Percentiles rank a stretch among this genome's conserved stretches.
These are phyloP conservation scores for Picus viridis DNA, from an alignment of 2,797 vertebrate species.

Conservation along the genomic window DNA sequence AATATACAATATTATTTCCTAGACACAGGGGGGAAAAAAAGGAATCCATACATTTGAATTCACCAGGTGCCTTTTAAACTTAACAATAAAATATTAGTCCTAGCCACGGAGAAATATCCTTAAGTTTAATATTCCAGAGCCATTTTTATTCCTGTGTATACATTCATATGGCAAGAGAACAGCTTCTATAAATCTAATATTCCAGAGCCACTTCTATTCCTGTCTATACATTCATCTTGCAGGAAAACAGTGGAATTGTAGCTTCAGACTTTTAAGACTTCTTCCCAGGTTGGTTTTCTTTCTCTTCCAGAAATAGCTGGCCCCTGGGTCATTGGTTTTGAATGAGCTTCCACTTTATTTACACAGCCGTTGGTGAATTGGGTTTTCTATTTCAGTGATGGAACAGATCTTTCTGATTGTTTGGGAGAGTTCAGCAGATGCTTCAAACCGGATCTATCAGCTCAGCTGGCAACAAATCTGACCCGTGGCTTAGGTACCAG, in stretches of 20 bases:
- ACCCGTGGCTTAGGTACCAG: slow-evolving; percentile 46
- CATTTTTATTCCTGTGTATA: too few species aligned
- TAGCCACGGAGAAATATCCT: not conserved
- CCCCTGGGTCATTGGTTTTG: slow-evolving; percentile 38
- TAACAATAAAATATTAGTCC: not conserved
- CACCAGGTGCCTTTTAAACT: not conserved
- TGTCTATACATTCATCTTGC: not conserved
- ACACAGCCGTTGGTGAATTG: slow-evolving; percentile 51
- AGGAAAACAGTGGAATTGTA: not conserved
- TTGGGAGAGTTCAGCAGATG: slow-evolving; percentile 20
- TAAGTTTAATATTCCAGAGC: too few species aligned
- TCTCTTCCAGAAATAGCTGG: slow-evolving; percentile 37
- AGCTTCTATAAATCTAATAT: not conserved
- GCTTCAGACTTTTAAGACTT: not conserved
- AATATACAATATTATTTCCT: not conserved
- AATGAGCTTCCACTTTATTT: slow-evolving; percentile 62
- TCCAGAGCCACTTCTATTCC: too few species aligned
- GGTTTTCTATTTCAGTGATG: slow-evolving; percentile 48
- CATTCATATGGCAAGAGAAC: not conserved
- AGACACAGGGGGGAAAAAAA: too few species aligned
- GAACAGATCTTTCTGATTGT: slow-evolving; percentile 49
- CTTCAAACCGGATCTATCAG: slow-evolving; percentile 41
- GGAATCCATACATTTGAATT: not conserved
- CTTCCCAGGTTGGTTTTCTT: slow-evolving; percentile 38
- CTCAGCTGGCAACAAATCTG: slow-evolving; percentile 17